Evolutionary conservation across 2,888 invertebrate genomes (phyloP).

Genomic region (Netelia fuscicornis): DNA sequence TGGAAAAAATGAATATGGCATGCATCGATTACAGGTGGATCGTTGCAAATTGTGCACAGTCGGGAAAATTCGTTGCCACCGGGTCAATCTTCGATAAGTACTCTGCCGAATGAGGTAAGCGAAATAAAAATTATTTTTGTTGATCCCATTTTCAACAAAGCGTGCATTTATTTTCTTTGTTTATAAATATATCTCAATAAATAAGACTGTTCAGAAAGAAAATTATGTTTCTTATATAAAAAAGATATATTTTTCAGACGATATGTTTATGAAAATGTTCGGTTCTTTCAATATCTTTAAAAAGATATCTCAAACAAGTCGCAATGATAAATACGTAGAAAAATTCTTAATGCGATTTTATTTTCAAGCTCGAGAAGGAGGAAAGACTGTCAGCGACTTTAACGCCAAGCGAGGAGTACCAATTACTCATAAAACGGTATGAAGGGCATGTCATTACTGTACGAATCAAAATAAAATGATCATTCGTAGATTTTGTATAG

Average conservation of each 20-base stretch:
- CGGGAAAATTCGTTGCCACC: slow-evolving; percentile 82
- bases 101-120: slow-evolving; percentile 75
- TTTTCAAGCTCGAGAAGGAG: slow-evolving; percentile 79
- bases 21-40: slow-evolving; percentile 66
- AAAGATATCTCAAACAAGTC: not conserved
- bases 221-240: too few relatives aligned
- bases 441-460: not conserved
- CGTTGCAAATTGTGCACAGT: slow-evolving; percentile 78
- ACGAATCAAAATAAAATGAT: not conserved
- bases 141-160: not conserved
- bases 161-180: too few relatives aligned
- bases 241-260: too few relatives aligned
- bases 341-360: slow-evolving; percentile 20
- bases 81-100: slow-evolving; percentile 71
- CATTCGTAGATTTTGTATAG: not conserved
- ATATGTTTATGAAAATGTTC: not conserved
- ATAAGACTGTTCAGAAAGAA: too few relatives aligned
- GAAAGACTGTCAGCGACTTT: slow-evolving; percentile 77
- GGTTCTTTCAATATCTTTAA: not conserved
- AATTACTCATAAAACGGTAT: slow-evolving; percentile 83
- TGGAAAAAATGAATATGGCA: too few relatives aligned
- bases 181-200: too few relatives aligned
- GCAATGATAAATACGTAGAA: not conserved
- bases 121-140: not conserved
- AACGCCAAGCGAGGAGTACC: slow-evolving; percentile 83